phyloP scores from a whole-genome alignment of 2,113 vertebrate species.

The Salvator merianae region DNA sequence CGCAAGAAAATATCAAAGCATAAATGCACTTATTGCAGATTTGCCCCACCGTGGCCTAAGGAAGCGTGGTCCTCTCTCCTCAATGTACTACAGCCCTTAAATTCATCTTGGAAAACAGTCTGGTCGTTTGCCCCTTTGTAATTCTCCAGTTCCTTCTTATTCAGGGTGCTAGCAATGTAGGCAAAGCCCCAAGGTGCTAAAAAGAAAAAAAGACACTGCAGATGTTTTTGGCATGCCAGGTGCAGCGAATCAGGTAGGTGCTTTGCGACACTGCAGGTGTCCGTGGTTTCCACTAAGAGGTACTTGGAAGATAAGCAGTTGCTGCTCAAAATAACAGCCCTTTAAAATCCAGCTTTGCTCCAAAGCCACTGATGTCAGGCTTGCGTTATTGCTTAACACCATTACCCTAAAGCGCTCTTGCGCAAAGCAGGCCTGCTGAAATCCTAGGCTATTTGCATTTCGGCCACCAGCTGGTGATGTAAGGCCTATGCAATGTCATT shows the following conservation, averaged over 20 bases:
- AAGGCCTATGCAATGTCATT: neutral
- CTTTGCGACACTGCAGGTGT: neutral
- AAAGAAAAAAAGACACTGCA: neutral
- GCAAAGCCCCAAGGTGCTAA: neutral
- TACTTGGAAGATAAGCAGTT: neutral
- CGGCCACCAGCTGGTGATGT: neutral
- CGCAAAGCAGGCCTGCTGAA: neutral
- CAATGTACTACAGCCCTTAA: neutral
- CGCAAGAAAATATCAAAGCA: neutral
- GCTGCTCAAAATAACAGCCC: neutral
- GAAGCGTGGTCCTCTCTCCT: neutral
- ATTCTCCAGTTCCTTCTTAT: neutral
- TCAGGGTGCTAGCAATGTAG: neutral
- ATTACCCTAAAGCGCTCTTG: neutral
- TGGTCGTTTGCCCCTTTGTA: neutral
- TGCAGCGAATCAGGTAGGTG: neutral
- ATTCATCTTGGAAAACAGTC: neutral
- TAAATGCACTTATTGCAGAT: neutral
- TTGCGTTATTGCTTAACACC: neutral
- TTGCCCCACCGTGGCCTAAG: neutral
- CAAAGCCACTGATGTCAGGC: neutral
- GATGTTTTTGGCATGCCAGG: neutral
- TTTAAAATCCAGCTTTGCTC: neutral
- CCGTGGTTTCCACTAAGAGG: neutral
- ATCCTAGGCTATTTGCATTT: neutral